Base-by-base conservation (phyloP, 2,113 vertebrate genomes). In the Zeus faber region DNA sequence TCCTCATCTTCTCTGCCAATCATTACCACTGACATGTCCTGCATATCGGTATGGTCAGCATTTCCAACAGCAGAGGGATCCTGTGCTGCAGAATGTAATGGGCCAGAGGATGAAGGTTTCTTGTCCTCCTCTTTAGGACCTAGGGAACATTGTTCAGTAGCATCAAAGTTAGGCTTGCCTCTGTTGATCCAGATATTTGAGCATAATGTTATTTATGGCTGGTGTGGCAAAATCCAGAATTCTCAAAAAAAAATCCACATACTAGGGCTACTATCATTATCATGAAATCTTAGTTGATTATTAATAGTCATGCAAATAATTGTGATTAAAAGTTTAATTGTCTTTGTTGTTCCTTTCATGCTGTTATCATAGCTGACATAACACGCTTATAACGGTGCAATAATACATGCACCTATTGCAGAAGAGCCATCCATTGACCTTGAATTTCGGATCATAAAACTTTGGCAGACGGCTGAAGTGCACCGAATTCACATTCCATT, bases 61-160 rank as follows among this genome's bases (percentile, higher is more conserved):
- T n/a, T 65, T 18, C 54, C 74, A 9, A 70, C 46, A 70, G 65
- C 84, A 83, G 77, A 83, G 54, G 65, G 82, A 72, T 92, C 88
- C 70, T 89, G 80, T 49, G 85, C 85, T 74, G 91, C 90, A n/a
- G n/a, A n/a, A 25, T 92, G 90, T 20, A 83, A 50, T 31, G 87
- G 67, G 0, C 70, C 85, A 2, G 79, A 62, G 6, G 89, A 85
- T 33, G 77, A 85, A 48, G 88, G 80, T 0, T 54, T 79, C 69
- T 92, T 90, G 59, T 91, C 89, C 71, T 91, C 85, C 79, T 76
- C 85, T 74, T 72, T 89, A 40, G 74, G 48, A 71, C 83, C 89
- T 91, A 63, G 11, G 59, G 64, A 73, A 23, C 29, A 37, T 37
- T 18, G 8, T 53, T 50, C 10, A 54, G 0, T 2, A 22, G 23